These are phyloP conservation scores for Phytoseiulus persimilis DNA, from an alignment of 2,888 invertebrate species.

Conservation along the genomic window DNA sequence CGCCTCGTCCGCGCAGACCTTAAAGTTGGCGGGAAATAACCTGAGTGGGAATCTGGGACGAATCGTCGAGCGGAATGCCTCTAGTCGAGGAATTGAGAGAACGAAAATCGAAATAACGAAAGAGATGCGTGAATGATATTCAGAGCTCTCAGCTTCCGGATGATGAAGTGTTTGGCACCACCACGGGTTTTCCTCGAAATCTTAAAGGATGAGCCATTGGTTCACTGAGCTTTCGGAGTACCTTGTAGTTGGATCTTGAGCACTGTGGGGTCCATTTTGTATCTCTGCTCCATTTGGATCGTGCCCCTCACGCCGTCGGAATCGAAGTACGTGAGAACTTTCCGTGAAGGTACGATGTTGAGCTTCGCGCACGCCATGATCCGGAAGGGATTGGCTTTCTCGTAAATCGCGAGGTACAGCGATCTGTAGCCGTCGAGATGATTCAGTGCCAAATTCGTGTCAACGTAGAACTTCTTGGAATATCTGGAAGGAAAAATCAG, in stretches of 20 bases:
- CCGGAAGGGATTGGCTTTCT: conserved; percentile 58
- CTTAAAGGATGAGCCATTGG: too few species aligned
- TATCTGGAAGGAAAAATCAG: conserved; percentile 41
- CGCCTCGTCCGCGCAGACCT: conserved; percentile 49
- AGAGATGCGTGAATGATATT: too few species aligned
- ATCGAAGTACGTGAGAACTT: conserved; percentile 46
- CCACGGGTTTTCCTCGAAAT: too few species aligned
- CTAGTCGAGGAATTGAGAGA: too few species aligned
- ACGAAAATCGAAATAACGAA: too few species aligned
- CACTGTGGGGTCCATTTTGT: conserved; percentile 62
- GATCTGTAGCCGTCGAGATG: conserved; percentile 57
- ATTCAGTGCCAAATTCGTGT: conserved; percentile 62
- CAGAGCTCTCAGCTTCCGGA: conserved; percentile 56
- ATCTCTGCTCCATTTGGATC: conserved; percentile 67
- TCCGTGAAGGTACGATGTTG: conserved; percentile 46
- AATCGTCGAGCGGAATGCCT: too few species aligned
- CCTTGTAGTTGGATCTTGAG: conserved; percentile 42
- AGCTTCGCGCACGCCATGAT: conserved; percentile 70
- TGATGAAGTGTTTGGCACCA: too few species aligned
- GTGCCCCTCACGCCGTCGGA: conserved; percentile 67
- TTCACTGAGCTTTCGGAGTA: neutral
- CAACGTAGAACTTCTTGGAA: conserved; percentile 57
- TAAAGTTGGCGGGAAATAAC: conserved; percentile 46
- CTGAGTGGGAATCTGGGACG: too few species aligned
- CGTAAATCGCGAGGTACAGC: conserved; percentile 71